Evolutionary conservation across 1,140 invertebrate genomes (phyloP), one percentile per base, ranked within the genome.

Genomic region (Cherax destructor): DNA sequence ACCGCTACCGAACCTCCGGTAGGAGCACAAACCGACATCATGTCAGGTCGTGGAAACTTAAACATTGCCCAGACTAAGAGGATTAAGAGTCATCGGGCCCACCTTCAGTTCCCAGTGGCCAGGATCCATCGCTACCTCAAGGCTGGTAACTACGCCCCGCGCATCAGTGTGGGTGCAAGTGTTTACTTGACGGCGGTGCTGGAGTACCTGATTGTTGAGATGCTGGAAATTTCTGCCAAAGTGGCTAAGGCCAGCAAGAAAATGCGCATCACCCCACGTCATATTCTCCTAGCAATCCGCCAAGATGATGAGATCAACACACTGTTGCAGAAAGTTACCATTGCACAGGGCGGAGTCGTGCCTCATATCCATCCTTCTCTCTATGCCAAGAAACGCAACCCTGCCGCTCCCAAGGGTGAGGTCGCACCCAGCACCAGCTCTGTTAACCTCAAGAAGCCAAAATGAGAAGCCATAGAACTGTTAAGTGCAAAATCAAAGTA

Each of bases 261-360:
- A 80, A 86, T 52, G 78, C 87, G 97, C 86, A 97, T 98, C 69
- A 97, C 97, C 84, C 97, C 97, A 0, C 95, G 97, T 81, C 97
- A 98, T 94, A 95, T 98, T 5, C 96, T 97, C 89, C 94, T 98
- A 79, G 97, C 97, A 9, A 97, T 98, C 30, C 95, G 97, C 65
- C 97, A 97, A 94, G 98, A 98, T 94, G 97, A 98, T 92, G 97
- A 98, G 94, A 94, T 98, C 91, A 97, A 97, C 93, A 96, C 96
- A 94, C 95, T 98, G 79, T 94, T 98, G 16, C 95, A 96, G 69
- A 96, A 97, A 79, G 97, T 98, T 0, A 98, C 97, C 7, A 97
- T 98, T 92, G 96, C 97, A 13, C 96, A 97, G 94, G 97, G 97
- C 91, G 97, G 97, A 92, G 97, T 98, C 1, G 93, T 98, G 74